Percentiles rank a stretch among this genome's conserved stretches.
Conservation (phyloP, 2,113 vertebrate species). For the Caranx melampygus region DNA sequence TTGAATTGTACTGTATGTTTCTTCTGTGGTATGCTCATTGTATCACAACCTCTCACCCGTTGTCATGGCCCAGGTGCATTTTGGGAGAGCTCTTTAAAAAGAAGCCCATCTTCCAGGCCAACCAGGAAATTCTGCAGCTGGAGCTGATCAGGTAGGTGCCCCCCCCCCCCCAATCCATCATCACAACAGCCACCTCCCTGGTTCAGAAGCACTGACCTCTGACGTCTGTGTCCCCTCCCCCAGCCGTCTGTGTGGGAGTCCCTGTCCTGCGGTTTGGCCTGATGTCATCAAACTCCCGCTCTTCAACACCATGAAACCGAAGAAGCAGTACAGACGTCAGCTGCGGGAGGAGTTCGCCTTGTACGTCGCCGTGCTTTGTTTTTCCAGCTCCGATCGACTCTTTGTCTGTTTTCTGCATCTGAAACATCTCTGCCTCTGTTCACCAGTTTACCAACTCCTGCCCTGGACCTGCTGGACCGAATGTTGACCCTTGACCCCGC, state of each 20-base stretch:
- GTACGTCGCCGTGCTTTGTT: constrained; percentile 75
- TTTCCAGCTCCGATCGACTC: background rate
- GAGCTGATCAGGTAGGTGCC: constrained; percentile 93
- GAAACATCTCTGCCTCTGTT: constrained; percentile 36
- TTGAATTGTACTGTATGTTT: no score
- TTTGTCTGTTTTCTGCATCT: background rate
- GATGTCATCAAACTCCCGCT: constrained; percentile 98
- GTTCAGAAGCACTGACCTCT: background rate
- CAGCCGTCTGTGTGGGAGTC: constrained; percentile 96
- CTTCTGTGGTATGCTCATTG: background rate
- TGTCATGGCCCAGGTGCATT: constrained; percentile 88
- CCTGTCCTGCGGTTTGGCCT: constrained; percentile 96
- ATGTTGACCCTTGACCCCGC: constrained; percentile 97
- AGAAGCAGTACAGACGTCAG: constrained; percentile 96
- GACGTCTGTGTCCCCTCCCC: constrained; percentile 13
- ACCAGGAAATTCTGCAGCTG: constrained; percentile 97
- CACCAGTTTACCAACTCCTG: constrained; percentile 89
- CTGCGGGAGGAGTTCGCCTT: constrained; percentile 97
- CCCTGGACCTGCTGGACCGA: constrained; percentile 95
- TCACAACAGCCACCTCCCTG: background rate
- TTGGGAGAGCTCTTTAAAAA: constrained; percentile 98
- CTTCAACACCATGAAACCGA: constrained; percentile 99
- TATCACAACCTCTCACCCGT: background rate
- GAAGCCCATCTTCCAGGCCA: constrained; percentile 99
- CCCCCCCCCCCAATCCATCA: background rate